A percentile compares a stretch with the other conserved stretches of the same genome.
These are phyloP conservation scores for Platerodrilus igneus DNA, from an alignment of 2,888 invertebrate species.

Conservation along the genomic window DNA sequence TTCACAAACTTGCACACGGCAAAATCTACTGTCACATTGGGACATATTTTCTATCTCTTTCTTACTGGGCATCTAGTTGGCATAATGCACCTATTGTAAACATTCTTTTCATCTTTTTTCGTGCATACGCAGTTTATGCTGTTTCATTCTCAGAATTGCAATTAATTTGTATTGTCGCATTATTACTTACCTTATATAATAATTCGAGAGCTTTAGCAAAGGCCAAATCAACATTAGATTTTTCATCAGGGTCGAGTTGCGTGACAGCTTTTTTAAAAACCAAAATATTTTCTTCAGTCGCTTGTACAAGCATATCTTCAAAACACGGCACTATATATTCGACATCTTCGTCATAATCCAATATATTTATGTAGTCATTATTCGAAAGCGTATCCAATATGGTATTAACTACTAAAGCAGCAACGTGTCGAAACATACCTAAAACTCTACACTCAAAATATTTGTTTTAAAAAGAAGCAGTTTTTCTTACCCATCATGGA, in stretches of 20 bases:
- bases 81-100: no score
- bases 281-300: constrained; percentile 77
- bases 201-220: constrained; percentile 80
- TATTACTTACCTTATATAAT: constrained; percentile 60
- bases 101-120: no score
- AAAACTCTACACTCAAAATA: constrained; percentile 14
- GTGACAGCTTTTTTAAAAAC: constrained; percentile 68
- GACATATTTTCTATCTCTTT: no score
- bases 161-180: no score
- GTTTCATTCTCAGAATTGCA: no score
- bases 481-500: constrained; percentile 81
- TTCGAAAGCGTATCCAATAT: constrained; percentile 94
- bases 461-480: constrained; percentile 41
- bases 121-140: no score
- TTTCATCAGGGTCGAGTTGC: constrained; percentile 64
- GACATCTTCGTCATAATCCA: constrained; percentile 68
- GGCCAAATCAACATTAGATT: constrained; percentile 80
- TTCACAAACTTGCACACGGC: no score
- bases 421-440: constrained; percentile 59
- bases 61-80: no score
- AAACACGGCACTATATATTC: constrained; percentile 81
- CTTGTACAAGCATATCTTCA: constrained; percentile 76
- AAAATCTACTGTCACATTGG: no score
- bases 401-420: constrained; percentile 79
- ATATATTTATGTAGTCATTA: constrained; percentile 95